These are phyloP conservation scores for Asteroscopus sphinx DNA, from an alignment of 2,888 invertebrate genomes.

Conservation along the genomic window DNA sequence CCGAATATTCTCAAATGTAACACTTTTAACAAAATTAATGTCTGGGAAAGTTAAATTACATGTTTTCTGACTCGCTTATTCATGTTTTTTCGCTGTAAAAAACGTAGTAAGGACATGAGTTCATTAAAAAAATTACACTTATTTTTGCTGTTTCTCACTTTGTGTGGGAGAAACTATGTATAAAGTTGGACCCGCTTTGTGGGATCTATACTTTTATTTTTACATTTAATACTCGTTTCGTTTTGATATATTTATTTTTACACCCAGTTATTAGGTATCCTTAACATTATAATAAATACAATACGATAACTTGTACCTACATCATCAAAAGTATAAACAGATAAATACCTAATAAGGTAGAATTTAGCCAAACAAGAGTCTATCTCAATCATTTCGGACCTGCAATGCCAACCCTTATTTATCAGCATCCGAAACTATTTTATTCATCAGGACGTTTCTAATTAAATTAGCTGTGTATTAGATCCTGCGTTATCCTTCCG, in stretches of 20 bases:
- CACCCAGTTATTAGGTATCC: too few species aligned
- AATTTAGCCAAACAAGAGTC: neutral
- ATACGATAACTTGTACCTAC: too few species aligned
- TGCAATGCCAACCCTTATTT: slow-evolving; percentile 15
- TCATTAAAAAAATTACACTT: neutral
- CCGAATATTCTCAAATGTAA: slow-evolving; percentile 58
- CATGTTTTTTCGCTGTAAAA: slow-evolving; percentile 16
- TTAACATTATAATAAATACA: too few species aligned
- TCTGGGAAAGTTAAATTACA: slow-evolving; percentile 54
- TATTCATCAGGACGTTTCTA: slow-evolving; percentile 39
- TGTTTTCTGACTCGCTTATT: slow-evolving; percentile 38
- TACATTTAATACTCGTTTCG: too few species aligned
- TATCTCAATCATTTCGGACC: slow-evolving; percentile 3
- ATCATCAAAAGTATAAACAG: too few species aligned
- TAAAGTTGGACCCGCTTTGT: too few species aligned
- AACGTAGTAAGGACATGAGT: neutral
- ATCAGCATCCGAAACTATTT: slow-evolving; percentile 34
- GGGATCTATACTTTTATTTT: too few species aligned
- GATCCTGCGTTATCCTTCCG: slow-evolving; percentile 41
- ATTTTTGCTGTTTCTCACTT: neutral
- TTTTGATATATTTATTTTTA: too few species aligned
- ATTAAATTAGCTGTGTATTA: slow-evolving; percentile 56
- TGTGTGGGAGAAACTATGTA: too few species aligned
- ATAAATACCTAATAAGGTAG: too few species aligned
- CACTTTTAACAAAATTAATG: slow-evolving; percentile 62